phyloP scores from a whole-genome alignment of 2,888 invertebrate species.

The Calliphora vomitoria region DNA sequence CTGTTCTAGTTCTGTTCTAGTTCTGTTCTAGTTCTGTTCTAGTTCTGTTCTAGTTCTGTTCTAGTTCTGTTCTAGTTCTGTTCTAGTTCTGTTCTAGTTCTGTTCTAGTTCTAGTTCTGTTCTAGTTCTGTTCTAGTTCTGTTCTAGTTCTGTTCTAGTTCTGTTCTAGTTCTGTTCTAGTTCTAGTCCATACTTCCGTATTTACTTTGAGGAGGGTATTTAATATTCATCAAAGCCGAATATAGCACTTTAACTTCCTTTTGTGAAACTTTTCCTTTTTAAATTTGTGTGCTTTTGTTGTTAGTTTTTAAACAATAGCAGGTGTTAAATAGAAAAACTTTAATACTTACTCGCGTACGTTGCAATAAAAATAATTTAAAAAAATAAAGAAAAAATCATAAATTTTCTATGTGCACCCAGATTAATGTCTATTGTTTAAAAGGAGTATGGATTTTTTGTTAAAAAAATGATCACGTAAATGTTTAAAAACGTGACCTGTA shows the following conservation, averaged over 20 bases:
- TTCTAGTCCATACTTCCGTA: no score
- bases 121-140: no score
- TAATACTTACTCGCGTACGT: background rate
- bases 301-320: conserved; percentile 1
- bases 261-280: background rate
- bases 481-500: conserved; percentile 39
- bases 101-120: no score
- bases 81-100: no score
- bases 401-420: background rate
- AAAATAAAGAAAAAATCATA: background rate
- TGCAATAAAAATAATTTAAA: background rate
- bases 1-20: no score
- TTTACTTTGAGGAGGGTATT: no score
- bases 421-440: conserved; percentile 2
- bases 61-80: no score
- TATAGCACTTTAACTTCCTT: background rate
- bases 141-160: no score
- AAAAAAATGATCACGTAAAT: conserved; percentile 40
- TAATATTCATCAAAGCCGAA: no score
- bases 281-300: background rate
- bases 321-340: conserved; percentile 20
- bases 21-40: no score
- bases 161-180: no score
- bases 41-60: no score
- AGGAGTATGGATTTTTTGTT: background rate